Evolutionary conservation across 2,113 vertebrate species (phyloP).

Genomic region (Haemorhous mexicanus): DNA sequence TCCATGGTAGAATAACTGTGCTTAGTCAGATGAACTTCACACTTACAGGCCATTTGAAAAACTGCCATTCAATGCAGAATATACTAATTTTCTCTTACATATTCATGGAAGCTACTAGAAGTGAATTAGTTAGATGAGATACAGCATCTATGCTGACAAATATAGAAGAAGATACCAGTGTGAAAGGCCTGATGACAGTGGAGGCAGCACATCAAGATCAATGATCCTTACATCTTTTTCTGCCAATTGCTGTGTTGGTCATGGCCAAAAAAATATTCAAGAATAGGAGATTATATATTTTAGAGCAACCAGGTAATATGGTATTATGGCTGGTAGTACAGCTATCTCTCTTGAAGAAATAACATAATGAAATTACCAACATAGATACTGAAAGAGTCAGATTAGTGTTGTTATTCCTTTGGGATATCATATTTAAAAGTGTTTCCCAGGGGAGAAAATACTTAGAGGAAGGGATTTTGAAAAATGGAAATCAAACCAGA

Average conservation of each 20-base stretch:
- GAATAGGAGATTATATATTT: neutral
- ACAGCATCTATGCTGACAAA: neutral
- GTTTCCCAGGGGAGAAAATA: neutral
- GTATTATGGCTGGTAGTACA: neutral
- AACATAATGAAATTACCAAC: neutral
- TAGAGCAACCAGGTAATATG: neutral
- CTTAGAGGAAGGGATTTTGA: neutral
- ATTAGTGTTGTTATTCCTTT: neutral
- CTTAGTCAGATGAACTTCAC: neutral
- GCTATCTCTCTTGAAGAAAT: neutral
- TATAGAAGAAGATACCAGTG: neutral
- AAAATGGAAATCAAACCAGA: neutral
- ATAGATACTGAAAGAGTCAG: neutral
- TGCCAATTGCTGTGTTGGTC: neutral
- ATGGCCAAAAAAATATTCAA: neutral
- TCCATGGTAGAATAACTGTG: neutral
- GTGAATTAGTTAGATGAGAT: neutral
- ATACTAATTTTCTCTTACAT: neutral
- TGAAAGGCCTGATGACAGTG: neutral
- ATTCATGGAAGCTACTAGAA: neutral
- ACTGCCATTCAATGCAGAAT: neutral
- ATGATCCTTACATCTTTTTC: neutral
- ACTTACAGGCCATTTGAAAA: neutral
- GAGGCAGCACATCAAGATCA: neutral
- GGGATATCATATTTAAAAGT: neutral